Conservation (phyloP, 2,113 vertebrate genomes). For the Balaeniceps rex region DNA sequence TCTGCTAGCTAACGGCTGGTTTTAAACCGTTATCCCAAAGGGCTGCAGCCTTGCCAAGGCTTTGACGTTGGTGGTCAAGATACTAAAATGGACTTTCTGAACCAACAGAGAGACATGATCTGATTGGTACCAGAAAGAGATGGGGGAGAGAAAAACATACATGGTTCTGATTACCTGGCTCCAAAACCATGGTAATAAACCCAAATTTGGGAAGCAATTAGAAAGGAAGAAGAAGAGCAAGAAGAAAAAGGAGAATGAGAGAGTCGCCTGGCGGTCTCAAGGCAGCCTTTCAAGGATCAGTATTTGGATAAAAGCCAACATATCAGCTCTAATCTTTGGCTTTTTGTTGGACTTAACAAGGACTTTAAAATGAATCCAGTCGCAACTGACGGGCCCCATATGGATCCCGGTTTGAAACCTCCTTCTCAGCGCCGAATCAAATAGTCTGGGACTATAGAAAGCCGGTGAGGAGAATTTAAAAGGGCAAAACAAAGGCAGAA, state of each 20-base stretch:
- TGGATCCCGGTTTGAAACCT: conserved; percentile 49
- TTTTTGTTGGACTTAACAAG: conserved; percentile 65
- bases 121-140: neutral
- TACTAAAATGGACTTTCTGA: neutral
- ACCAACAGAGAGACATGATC: neutral
- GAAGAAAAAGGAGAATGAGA: conserved; percentile 14
- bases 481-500: neutral
- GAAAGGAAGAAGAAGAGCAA: conserved; percentile 44
- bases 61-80: neutral
- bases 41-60: neutral
- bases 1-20: neutral
- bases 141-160: neutral
- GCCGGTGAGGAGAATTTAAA: neutral
- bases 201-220: conserved; percentile 29
- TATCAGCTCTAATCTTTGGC: conserved; percentile 68
- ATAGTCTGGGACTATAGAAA: neutral
- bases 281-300: conserved; percentile 57
- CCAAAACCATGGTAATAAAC: neutral
- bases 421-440: neutral
- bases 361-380: conserved; percentile 66
- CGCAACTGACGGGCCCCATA: conserved; percentile 54
- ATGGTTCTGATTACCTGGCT: conserved; percentile 28
- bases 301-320: conserved; percentile 48
- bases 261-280: conserved; percentile 24
- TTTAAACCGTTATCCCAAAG: neutral